Evolutionary conservation across 2,888 invertebrate species (phyloP), one percentile per base, ranked within the genome.

Genomic region (Anoplius nigerrimus): DNA sequence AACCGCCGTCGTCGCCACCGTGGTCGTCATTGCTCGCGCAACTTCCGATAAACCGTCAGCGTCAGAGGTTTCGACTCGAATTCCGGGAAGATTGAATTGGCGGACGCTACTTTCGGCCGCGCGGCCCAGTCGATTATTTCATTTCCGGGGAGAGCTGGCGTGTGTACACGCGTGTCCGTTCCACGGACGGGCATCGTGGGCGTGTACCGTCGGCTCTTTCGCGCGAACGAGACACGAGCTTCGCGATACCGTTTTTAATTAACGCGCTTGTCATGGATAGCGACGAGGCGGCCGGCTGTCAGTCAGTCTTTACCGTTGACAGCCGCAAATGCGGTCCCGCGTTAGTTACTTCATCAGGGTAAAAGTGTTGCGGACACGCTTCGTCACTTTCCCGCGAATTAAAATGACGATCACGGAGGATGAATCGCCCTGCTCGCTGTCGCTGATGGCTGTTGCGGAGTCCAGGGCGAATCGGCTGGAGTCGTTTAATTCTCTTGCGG

Each of bases 1-100:
- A 55, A 52, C 54, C 24, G 27, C 46, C 58, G 57, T 24, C 16
- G 52, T 13, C 16, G 46, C 42, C 21, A 42, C 18, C 22, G 46
- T 3, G n/a, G n/a, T 34, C 45, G 8, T 18, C 48, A 16, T n/a
- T 48, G n/a, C 18, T 8, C 48, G 48, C 62, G 4, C 21, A 8
- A 24, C 21, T 24, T 22, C 46, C 5, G 53, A 51, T 11, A 16
- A 34, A 6, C 27, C 18, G 11, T 42, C 34, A 24, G 51, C 46
- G 42, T 64, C 62, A 65, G 63, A 71, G 67, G 57, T 53, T 34
- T 15, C 24, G 27, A 16, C 24, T 45, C 46, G 16, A 58, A 58
- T 52, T 54, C 48, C 59, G 56, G 62, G 65, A 53, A 58, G 59
- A 55, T 18, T 48, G 8, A 21, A 53, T 21, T 51, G 46, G 51